Evolutionary conservation across 2,888 invertebrate genomes (phyloP).

Genomic region (Agrenia bidenticulata): DNA sequence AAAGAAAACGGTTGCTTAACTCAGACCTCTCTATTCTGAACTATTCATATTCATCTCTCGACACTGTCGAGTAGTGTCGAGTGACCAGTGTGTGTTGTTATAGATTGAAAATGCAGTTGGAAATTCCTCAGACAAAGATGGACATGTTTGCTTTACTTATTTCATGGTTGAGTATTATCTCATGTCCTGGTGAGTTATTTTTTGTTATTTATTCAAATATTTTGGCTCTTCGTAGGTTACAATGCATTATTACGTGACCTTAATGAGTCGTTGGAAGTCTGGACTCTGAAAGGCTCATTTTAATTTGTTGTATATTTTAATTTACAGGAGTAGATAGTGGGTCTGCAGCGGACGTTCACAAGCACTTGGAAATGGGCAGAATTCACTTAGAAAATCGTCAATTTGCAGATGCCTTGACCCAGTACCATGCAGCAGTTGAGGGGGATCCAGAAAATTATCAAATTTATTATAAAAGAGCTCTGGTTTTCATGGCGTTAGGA

Average conservation of each 20-base stretch:
- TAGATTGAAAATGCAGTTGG: slow-evolving; percentile 26
- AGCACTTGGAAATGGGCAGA: slow-evolving; percentile 90
- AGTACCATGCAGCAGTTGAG: slow-evolving; percentile 98
- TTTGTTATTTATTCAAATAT: no score
- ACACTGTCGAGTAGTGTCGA: no score
- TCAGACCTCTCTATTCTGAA: no score
- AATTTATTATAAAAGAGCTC: slow-evolving; percentile 92
- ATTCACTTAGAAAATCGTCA: slow-evolving; percentile 89
- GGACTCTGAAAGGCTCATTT: background rate
- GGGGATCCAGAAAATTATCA: slow-evolving; percentile 94
- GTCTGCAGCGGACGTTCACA: slow-evolving; percentile 76
- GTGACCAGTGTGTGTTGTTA: no score
- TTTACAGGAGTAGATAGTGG: slow-evolving; percentile 69
- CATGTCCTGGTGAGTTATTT: slow-evolving; percentile 44
- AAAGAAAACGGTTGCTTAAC: no score
- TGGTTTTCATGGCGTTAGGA: slow-evolving; percentile 92
- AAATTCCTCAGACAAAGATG: slow-evolving; percentile 35
- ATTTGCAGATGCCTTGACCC: slow-evolving; percentile 90
- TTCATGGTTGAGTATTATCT: slow-evolving; percentile 47
- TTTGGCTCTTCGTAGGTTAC: no score
- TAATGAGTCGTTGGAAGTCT: background rate
- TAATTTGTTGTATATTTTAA: slow-evolving; percentile 21
- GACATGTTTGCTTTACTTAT: slow-evolving; percentile 45
- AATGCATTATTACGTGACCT: slow-evolving; percentile 3
- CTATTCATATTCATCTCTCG: no score